Evolutionary conservation across 2,113 vertebrate genomes (phyloP).

Genomic region (Scopus umbretta): DNA sequence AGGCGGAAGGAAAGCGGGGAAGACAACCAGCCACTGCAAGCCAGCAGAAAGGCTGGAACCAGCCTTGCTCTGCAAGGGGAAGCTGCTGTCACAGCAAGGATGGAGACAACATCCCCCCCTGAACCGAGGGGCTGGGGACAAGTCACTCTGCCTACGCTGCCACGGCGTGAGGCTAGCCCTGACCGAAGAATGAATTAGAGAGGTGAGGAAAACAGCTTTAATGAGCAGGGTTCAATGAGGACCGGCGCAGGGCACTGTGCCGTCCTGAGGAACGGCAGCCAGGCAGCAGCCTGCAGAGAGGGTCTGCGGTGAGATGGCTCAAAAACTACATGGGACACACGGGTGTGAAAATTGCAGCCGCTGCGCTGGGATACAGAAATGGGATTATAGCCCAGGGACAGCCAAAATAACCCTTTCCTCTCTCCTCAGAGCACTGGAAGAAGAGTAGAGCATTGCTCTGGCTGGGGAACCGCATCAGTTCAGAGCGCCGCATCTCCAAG

Average conservation of each 20-base stretch:
- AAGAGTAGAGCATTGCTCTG: background rate
- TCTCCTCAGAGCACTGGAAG: background rate
- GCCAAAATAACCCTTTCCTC: background rate
- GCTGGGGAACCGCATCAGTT: background rate
- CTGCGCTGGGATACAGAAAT: background rate
- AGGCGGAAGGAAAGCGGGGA: background rate
- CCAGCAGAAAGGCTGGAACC: background rate
- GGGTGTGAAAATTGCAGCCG: background rate
- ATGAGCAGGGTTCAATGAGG: background rate
- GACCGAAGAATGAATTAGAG: background rate
- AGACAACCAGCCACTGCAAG: background rate
- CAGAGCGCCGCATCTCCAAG: background rate
- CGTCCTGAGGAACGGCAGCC: background rate
- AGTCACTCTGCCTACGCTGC: background rate
- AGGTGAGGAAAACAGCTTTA: background rate
- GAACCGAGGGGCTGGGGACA: background rate
- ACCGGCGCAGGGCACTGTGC: background rate
- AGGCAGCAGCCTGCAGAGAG: background rate
- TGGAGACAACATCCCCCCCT: background rate
- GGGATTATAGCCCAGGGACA: too few species aligned
- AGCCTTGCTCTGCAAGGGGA: background rate
- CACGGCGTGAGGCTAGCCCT: background rate
- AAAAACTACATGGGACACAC: background rate
- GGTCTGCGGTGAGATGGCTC: background rate
- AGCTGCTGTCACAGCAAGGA: background rate